Evolutionary conservation across 2,113 vertebrate species (phyloP).

Genomic region (Spea bombifrons): DNA sequence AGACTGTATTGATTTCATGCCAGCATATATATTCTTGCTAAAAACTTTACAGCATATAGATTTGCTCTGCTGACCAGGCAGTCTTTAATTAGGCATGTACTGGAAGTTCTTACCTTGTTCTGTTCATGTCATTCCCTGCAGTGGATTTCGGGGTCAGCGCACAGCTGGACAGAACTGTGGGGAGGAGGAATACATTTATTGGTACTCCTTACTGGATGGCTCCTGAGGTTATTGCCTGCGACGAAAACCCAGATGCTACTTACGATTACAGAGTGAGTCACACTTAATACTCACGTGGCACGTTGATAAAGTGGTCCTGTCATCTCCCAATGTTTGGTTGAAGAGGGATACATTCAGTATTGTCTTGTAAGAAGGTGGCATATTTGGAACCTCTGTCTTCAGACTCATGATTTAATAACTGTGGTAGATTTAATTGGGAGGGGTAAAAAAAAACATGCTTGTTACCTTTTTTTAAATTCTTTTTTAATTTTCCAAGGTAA

Average conservation of each 20-base stretch:
- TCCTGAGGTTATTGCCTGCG: constrained; percentile 96
- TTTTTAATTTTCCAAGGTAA: neutral
- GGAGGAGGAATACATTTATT: constrained; percentile 95
- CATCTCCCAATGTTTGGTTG: too few species aligned
- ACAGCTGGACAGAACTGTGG: constrained; percentile 94
- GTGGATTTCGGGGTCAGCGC: constrained; percentile 98
- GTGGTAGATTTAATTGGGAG: too few species aligned
- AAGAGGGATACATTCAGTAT: too few species aligned
- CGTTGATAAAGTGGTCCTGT: too few species aligned
- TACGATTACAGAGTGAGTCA: constrained; percentile 93
- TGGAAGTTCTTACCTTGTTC: constrained; percentile 23
- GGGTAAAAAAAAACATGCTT: too few species aligned
- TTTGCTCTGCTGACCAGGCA: constrained; percentile 20
- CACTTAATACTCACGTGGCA: too few species aligned
- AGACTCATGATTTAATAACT: too few species aligned
- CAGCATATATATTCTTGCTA: neutral
- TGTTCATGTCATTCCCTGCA: constrained; percentile 55
- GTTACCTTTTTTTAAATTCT: too few species aligned
- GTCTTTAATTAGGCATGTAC: constrained; percentile 2
- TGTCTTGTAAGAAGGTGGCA: too few species aligned
- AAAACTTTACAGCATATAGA: constrained; percentile 13
- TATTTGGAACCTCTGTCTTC: too few species aligned
- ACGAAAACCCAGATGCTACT: constrained; percentile 97
- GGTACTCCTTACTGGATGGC: constrained; percentile 99
- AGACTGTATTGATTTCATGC: constrained; percentile 18